A percentile compares a stretch with the other conserved stretches of the same genome.
phyloP scores from a whole-genome alignment of 1,140 invertebrate genomes.

The Pseudomyrmex gracilis region DNA sequence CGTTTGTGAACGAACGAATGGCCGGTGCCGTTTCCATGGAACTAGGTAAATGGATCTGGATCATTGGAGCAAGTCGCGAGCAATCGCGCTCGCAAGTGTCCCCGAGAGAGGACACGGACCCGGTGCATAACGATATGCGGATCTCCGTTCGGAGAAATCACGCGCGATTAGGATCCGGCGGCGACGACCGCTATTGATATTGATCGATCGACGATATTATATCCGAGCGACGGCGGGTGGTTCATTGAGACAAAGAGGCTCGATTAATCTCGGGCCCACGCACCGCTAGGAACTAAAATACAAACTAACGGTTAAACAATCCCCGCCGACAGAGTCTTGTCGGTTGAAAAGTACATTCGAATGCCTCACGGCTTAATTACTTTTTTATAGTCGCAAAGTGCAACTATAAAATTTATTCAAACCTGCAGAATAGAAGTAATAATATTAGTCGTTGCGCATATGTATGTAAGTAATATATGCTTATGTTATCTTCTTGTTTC shows the following conservation, averaged over 20 bases:
- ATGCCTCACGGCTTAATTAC: not conserved
- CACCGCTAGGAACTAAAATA: slow-evolving; percentile 36
- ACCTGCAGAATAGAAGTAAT: not conserved
- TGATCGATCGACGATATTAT: slow-evolving; percentile 53
- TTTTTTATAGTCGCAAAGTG: not conserved
- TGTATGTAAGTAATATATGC: too few species aligned
- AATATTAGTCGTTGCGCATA: not conserved
- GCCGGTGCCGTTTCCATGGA: slow-evolving; percentile 62
- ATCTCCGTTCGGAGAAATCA: slow-evolving; percentile 39
- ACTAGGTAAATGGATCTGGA: slow-evolving; percentile 79
- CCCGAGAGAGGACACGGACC: not conserved
- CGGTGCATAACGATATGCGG: slow-evolving; percentile 15
- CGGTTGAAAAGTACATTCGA: slow-evolving; percentile 7
- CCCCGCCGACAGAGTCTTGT: not conserved
- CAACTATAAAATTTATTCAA: not conserved
- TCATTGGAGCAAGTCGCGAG: slow-evolving; percentile 63
- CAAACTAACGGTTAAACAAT: slow-evolving; percentile 56
- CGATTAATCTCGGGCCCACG: slow-evolving; percentile 54
- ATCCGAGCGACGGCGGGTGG: slow-evolving; percentile 25
- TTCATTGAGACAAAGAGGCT: slow-evolving; percentile 60
- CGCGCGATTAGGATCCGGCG: slow-evolving; percentile 29
- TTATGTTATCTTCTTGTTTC: too few species aligned
- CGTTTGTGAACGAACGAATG: slow-evolving; percentile 5
- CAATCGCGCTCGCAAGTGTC: slow-evolving; percentile 11
- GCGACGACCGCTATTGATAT: not conserved